Evolutionary conservation across 64 coral and sea anemone genomes (phyloP).

Genomic region (Stylophora pistillata): DNA sequence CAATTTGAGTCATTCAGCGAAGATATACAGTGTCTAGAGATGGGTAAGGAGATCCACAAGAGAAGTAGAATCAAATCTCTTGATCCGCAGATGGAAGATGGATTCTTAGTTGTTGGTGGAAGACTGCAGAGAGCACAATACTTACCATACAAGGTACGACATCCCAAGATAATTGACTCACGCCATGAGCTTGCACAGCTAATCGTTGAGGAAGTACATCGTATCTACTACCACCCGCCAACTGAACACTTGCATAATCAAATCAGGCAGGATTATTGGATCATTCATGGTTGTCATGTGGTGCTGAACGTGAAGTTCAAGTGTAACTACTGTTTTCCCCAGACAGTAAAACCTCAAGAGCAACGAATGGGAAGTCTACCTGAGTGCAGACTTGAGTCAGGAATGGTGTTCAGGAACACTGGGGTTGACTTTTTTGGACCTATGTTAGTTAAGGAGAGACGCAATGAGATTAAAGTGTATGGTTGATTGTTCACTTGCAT

Average conservation of each 20-base stretch:
- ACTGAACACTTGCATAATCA: conserved; percentile 12
- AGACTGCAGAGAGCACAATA: background rate
- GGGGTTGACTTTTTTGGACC: no score
- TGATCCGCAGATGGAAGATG: conserved; percentile 21
- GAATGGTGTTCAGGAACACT: conserved; percentile 42
- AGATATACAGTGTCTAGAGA: background rate
- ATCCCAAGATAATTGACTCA: conserved; percentile 2
- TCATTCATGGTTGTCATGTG: background rate
- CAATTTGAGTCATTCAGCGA: background rate
- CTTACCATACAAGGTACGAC: conserved; percentile 6
- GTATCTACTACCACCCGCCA: conserved; percentile 9
- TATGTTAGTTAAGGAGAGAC: no score
- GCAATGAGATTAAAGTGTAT: no score
- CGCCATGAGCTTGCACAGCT: conserved; percentile 1
- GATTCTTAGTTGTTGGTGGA: conserved; percentile 29
- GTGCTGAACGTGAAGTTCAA: conserved; percentile 1
- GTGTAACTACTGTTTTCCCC: conserved; percentile 8
- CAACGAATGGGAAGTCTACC: conserved; percentile 52
- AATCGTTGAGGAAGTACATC: conserved; percentile 14
- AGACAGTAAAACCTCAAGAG: conserved; percentile 15
- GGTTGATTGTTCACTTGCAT: no score
- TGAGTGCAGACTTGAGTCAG: background rate
- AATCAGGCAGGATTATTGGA: conserved; percentile 43
- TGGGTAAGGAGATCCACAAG: background rate
- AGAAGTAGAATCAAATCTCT: conserved; percentile 21